Evolutionary conservation across 2,888 invertebrate genomes (phyloP).

Genomic region (Pristionchus fissidentatus): DNA sequence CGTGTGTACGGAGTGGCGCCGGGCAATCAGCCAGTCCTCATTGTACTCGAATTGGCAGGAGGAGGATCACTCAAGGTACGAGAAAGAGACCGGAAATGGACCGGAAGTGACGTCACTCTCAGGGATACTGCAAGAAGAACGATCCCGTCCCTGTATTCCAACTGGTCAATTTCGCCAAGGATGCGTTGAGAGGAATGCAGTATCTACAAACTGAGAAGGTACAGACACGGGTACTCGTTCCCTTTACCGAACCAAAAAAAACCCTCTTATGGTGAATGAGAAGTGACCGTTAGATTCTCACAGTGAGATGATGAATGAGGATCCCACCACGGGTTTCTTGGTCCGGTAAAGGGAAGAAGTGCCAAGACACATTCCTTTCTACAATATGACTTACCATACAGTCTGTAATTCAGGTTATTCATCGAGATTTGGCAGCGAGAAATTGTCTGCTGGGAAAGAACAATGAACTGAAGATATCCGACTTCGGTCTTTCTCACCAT

Average conservation of each 20-base stretch:
- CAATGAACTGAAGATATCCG: constrained; percentile 31
- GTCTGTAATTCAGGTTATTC: constrained; percentile 34
- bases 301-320: too few relatives aligned
- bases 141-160: constrained; percentile 27
- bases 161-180: constrained; percentile 34
- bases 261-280: too few relatives aligned
- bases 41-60: constrained; percentile 34
- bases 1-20: constrained; percentile 41
- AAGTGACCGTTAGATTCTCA: too few relatives aligned
- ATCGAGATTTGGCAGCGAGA: constrained; percentile 42
- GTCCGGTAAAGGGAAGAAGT: background rate
- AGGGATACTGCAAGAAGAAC: constrained; percentile 44
- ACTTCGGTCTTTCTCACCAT: constrained; percentile 40
- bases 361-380: background rate
- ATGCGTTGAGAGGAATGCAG: constrained; percentile 39
- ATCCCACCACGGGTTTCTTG: too few relatives aligned
- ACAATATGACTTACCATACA: too few relatives aligned
- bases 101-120: background rate
- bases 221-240: too few relatives aligned
- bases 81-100: background rate
- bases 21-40: constrained; percentile 15
- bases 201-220: constrained; percentile 32
- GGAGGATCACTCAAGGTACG: constrained; percentile 41
- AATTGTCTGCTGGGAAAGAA: constrained; percentile 41
- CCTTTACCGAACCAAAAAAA: too few relatives aligned